Evolutionary conservation across 2,797 vertebrate genomes (phyloP), one percentile per base, ranked within the genome.

Genomic region (Myotis myotis): DNA sequence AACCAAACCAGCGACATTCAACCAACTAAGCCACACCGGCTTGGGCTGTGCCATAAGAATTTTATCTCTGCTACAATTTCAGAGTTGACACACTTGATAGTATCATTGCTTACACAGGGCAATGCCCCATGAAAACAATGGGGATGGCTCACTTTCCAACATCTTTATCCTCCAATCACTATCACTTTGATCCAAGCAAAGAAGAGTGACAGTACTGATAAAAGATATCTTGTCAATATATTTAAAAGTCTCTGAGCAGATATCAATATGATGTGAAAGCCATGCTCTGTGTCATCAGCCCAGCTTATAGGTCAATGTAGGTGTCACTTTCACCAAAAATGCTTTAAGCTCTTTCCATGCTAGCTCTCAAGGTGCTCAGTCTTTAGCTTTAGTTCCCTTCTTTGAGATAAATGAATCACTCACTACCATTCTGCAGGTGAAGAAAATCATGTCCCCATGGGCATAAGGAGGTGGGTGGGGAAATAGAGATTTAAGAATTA

Each of bases 341-440:
- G 12, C 49, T 25, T 79, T 55, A 79, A 87, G n/a, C 23, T 62
- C 33, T 76, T 74, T 57, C 12, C 28, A 66, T 17, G 3, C 15
- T 2, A 49, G 49, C 16, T 72, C 47, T 44, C 25, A 68, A 9
- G 19, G n/a, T 10, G 1, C 49, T 66, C 44, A 62, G 20, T 8
- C 33, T 75, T 80, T 33, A 71, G 22, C 23, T 93, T 79, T 64
- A 19, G 1, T 62, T 93, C 92, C 51, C 51, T 47, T 60, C 72
- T 89, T 92, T n/a, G 6, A 64, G 28, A 79, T 53, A 94, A 64
- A 92, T 25, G 41, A 70, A 88, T 83, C 30, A 83, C 30, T 90
- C 38, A 80, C n/a, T 88, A 38, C 70, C 89, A 76, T 85, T 86
- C 33, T 38, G 1, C 49, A 84, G 20, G 74, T 71, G n/a, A 89